Conservation (phyloP, 2,797 vertebrate genomes). For the Steatocranus sp. region DNA sequence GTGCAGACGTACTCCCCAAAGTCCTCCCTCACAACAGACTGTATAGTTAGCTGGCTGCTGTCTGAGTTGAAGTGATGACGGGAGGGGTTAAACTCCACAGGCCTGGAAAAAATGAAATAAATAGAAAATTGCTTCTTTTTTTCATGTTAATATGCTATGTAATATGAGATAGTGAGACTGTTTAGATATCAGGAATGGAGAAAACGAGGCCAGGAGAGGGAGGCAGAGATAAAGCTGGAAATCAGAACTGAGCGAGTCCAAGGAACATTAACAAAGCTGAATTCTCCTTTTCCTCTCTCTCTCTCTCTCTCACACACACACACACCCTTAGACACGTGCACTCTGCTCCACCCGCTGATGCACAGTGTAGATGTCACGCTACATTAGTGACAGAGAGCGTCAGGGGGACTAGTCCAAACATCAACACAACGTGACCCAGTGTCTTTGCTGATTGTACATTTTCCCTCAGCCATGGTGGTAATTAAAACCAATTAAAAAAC, state of each 20-base stretch:
- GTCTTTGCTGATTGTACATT: not conserved
- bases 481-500: not conserved
- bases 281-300: not conserved
- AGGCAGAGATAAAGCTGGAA: not conserved
- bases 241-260: not conserved
- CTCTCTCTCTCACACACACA: not conserved
- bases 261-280: not conserved
- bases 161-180: not conserved
- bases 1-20: slow-evolving; percentile 71
- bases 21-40: slow-evolving; percentile 58
- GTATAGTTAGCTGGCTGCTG: slow-evolving; percentile 67
- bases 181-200: not conserved
- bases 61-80: slow-evolving; percentile 76
- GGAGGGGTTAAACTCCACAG: slow-evolving; percentile 31
- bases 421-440: not conserved
- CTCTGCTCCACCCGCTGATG: not conserved
- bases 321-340: not conserved
- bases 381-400: not conserved
- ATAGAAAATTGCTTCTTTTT: not conserved
- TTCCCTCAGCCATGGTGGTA: not conserved
- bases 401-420: not conserved
- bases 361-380: not conserved
- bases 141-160: not conserved
- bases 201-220: not conserved
- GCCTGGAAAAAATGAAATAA: slow-evolving; percentile 43